phyloP scores from a whole-genome alignment of 1,140 invertebrate species.

The Rhyzopertha dominica region DNA sequence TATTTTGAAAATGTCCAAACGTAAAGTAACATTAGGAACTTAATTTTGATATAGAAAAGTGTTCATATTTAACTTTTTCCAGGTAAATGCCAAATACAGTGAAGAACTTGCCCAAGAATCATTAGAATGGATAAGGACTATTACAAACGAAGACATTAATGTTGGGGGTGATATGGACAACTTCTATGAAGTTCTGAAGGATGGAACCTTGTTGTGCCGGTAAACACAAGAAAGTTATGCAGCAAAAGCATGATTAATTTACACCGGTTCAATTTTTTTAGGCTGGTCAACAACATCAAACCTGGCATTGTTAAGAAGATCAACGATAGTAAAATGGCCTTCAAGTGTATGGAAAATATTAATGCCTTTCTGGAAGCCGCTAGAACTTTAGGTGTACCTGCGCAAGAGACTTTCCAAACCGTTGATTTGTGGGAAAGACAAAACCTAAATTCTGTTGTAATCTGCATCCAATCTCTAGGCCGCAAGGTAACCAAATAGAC shows the following conservation, averaged over 20 bases:
- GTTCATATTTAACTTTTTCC: constrained; percentile 47
- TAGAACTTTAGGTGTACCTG: constrained; percentile 82
- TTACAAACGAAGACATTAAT: constrained; percentile 75
- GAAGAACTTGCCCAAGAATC: constrained; percentile 85
- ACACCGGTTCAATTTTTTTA: constrained; percentile 38
- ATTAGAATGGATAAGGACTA: constrained; percentile 82
- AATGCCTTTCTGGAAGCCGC: constrained; percentile 87
- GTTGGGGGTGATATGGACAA: constrained; percentile 85
- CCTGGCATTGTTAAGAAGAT: constrained; percentile 80
- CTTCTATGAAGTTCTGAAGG: constrained; percentile 83
- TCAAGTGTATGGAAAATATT: constrained; percentile 99
- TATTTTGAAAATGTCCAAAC: no score
- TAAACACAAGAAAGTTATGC: constrained; percentile 43
- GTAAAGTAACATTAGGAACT: no score
- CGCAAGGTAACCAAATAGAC: constrained; percentile 77
- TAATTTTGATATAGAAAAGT: no score
- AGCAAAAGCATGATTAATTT: constrained; percentile 6
- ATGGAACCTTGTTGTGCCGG: constrained; percentile 83
- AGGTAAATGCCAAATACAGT: constrained; percentile 95
- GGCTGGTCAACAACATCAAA: constrained; percentile 75
- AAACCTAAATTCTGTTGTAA: constrained; percentile 92
- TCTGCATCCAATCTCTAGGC: constrained; percentile 89
- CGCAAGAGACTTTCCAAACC: constrained; percentile 94
- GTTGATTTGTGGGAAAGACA: constrained; percentile 94
- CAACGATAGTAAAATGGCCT: constrained; percentile 83